Percentiles rank a stretch among this genome's conserved stretches.
These are phyloP conservation scores for Trileptium ribeirensis DNA, from an alignment of 2,888 invertebrate genomes.

Conservation along the genomic window DNA sequence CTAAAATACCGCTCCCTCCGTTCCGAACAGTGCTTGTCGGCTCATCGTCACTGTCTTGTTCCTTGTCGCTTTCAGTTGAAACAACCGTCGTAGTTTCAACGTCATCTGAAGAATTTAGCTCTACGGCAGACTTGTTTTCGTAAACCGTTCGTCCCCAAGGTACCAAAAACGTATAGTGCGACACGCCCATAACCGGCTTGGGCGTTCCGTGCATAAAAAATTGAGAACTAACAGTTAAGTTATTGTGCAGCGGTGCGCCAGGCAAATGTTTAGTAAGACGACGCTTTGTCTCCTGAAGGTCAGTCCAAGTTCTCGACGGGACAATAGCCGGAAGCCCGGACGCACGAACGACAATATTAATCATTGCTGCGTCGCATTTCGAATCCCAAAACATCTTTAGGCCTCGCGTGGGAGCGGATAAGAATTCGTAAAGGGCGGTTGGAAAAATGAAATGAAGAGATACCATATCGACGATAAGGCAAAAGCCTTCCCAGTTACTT, in stretches of 20 bases:
- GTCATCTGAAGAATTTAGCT: no score
- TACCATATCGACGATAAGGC: neutral
- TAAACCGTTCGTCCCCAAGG: neutral
- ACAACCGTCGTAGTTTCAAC: neutral
- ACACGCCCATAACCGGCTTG: neutral
- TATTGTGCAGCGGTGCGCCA: neutral
- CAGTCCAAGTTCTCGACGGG: neutral
- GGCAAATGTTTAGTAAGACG: neutral
- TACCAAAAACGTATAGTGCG: neutral
- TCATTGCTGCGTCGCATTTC: neutral
- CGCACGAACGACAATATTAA: neutral
- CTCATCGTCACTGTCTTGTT: neutral
- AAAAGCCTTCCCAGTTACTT: neutral
- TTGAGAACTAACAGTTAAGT: neutral
- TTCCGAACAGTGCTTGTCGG: neutral
- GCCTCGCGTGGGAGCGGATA: neutral
- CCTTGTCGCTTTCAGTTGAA: neutral
- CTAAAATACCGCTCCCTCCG: neutral
- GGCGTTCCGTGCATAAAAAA: neutral
- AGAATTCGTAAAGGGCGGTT: neutral
- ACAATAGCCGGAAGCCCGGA: neutral
- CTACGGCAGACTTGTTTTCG: neutral
- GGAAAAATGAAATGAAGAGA: neutral
- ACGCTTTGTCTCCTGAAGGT: neutral
- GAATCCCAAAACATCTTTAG: neutral